Percentiles rank a stretch among this genome's conserved stretches.
These are phyloP conservation scores for Rhynchonycteris naso DNA, from an alignment of 2,797 vertebrate species.

Conservation along the genomic window DNA sequence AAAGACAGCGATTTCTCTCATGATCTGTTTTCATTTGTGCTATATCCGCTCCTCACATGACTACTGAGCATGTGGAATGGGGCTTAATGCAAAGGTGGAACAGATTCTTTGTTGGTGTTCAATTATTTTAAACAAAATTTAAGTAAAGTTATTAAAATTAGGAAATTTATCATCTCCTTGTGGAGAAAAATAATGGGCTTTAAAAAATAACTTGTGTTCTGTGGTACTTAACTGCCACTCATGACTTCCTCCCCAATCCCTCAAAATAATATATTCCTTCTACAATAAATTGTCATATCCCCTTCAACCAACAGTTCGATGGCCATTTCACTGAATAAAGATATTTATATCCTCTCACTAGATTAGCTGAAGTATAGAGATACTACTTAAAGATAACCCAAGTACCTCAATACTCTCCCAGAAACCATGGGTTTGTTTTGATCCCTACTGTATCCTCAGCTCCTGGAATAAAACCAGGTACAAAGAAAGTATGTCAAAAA, in stretches of 20 bases:
- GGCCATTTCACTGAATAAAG: neutral
- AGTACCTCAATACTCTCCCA: neutral
- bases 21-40: neutral
- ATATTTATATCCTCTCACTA: neutral
- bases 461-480: neutral
- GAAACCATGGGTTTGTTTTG: neutral
- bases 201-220: neutral
- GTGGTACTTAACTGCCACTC: neutral
- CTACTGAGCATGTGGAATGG: neutral
- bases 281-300: neutral
- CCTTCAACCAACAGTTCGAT: neutral
- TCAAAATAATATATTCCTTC: neutral
- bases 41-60: neutral
- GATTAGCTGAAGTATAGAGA: neutral
- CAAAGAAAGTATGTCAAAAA: neutral
- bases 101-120: neutral
- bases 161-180: neutral
- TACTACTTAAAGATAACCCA: neutral
- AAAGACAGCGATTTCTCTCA: neutral
- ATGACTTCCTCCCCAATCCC: neutral
- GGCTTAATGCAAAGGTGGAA: neutral
- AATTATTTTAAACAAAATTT: neutral
- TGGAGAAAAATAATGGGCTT: neutral
- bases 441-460: neutral
- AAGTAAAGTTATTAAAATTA: neutral